Conservation (phyloP, 2,888 invertebrate genomes). For the Lepidonotus clava region DNA sequence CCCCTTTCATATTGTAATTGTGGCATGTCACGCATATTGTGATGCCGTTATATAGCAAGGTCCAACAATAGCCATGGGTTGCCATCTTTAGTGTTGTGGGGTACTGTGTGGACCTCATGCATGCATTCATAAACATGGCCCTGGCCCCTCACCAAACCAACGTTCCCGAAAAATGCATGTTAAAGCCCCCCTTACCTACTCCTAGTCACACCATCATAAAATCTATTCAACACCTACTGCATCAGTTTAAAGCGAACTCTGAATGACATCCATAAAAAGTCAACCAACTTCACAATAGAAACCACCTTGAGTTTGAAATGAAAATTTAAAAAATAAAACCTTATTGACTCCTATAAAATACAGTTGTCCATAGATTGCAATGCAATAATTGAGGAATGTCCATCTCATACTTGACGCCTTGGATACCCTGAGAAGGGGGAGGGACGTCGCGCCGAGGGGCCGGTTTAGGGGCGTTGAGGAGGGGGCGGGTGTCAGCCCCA, state of each 20-base stretch:
- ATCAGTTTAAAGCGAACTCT: too few species aligned
- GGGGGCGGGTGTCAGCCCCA: background rate
- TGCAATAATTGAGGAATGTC: slow-evolving; percentile 41
- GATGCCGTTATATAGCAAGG: background rate
- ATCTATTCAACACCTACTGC: too few species aligned
- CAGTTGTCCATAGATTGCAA: slow-evolving; percentile 47
- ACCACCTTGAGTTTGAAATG: too few species aligned
- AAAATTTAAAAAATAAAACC: too few species aligned
- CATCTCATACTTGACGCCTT: background rate
- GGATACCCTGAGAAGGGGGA: slow-evolving; percentile 24
- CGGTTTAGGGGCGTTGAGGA: background rate
- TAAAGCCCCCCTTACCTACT: too few species aligned
- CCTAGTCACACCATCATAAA: too few species aligned
- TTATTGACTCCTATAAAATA: too few species aligned
- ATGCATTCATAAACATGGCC: background rate
- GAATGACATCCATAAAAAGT: too few species aligned
- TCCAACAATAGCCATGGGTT: background rate
- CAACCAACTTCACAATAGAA: too few species aligned
- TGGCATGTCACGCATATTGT: slow-evolving; percentile 23
- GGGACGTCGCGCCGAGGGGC: background rate
- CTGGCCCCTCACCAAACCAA: too few species aligned
- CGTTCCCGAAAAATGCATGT: too few species aligned
- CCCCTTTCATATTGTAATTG: slow-evolving; percentile 20
- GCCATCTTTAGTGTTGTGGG: slow-evolving; percentile 23
- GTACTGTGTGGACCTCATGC: background rate